phyloP scores from a whole-genome alignment of 2,888 invertebrate genomes.

The Miltochrista miniata region DNA sequence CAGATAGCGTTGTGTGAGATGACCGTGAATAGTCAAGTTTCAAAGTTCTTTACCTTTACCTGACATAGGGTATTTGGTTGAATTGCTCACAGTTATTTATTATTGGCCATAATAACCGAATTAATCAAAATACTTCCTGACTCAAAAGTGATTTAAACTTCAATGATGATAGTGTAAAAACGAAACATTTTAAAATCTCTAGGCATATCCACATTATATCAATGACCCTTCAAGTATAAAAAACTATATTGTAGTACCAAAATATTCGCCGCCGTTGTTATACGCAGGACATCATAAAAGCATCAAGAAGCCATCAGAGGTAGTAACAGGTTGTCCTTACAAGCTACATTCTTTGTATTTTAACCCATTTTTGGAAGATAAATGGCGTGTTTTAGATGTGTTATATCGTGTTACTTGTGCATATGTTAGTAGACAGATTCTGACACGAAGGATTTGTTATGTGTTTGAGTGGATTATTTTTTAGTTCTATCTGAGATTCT shows the following conservation, averaged over 20 bases:
- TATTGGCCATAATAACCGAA: too few relatives aligned
- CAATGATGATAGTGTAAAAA: too few relatives aligned
- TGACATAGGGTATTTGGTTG: too few relatives aligned
- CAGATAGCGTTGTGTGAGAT: too few relatives aligned
- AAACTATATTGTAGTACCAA: conserved; percentile 39
- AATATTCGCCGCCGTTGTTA: conserved; percentile 60
- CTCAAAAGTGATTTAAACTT: too few relatives aligned
- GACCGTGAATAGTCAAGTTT: too few relatives aligned
- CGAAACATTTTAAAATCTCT: too few relatives aligned
- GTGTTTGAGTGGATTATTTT: background rate
- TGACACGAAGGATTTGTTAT: background rate
- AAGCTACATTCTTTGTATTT: conserved; percentile 54
- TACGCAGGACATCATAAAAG: conserved; percentile 76
- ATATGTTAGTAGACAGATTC: conserved; percentile 15
- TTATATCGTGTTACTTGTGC: conserved; percentile 20
- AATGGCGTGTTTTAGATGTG: conserved; percentile 32
- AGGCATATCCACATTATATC: too few relatives aligned
- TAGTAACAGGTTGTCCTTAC: conserved; percentile 66
- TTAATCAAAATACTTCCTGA: too few relatives aligned
- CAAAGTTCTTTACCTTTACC: too few relatives aligned
- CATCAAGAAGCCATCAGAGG: conserved; percentile 79
- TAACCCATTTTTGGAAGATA: conserved; percentile 45
- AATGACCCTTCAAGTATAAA: too few relatives aligned
- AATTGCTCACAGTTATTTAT: too few relatives aligned
- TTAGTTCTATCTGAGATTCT: background rate